A percentile compares a stretch with the other conserved stretches of the same genome.
Conservation (phyloP, 2,113 vertebrate genomes). For the Maylandia zebra region DNA sequence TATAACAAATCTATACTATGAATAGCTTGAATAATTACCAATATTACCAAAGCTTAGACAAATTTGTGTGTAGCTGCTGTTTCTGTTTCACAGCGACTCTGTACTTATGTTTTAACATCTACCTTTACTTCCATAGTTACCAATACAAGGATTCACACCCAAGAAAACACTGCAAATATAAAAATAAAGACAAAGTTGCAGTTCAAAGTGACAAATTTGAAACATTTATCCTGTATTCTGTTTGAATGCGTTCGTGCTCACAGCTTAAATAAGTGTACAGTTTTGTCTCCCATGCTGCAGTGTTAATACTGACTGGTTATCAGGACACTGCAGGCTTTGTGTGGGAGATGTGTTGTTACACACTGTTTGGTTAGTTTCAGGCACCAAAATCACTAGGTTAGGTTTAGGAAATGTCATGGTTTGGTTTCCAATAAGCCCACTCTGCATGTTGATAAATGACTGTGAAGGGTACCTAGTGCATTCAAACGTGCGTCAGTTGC, state of each 20-base stretch:
- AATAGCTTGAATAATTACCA: neutral
- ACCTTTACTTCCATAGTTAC: neutral
- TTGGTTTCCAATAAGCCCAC: neutral
- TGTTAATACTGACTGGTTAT: neutral
- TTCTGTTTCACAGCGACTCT: neutral
- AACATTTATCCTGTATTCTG: neutral
- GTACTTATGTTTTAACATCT: neutral
- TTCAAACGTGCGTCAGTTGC: neutral
- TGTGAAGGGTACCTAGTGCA: neutral
- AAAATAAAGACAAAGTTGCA: neutral
- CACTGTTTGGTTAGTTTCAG: neutral
- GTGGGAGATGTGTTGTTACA: neutral
- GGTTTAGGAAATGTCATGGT: neutral
- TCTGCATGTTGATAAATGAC: neutral
- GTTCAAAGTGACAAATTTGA: neutral
- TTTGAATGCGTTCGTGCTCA: neutral
- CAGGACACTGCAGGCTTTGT: neutral
- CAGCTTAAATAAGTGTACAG: neutral
- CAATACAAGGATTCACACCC: neutral
- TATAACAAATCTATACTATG: neutral
- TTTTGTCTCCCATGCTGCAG: neutral
- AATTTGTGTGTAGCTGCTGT: neutral
- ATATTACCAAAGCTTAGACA: neutral
- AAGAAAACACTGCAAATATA: neutral
- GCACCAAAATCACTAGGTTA: neutral